A percentile compares a stretch with the other conserved stretches of the same genome.
phyloP scores from a whole-genome alignment of 2,888 invertebrate species.

The Coenonympha arcania region DNA sequence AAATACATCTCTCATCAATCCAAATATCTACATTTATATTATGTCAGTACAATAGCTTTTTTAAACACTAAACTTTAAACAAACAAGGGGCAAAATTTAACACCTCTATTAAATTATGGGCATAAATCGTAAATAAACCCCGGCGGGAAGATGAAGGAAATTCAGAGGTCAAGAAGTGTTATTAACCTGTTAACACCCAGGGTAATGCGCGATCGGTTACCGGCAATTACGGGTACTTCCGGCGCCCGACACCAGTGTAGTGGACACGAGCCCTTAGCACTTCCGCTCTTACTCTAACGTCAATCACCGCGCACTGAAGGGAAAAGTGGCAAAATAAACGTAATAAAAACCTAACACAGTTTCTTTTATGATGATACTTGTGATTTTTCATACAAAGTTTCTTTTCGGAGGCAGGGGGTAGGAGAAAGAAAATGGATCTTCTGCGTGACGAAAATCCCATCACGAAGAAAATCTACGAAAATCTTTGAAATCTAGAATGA shows the following conservation, averaged over 20 bases:
- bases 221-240: conserved; percentile 51
- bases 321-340: not conserved
- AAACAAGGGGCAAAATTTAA: not conserved
- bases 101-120: conserved; percentile 5
- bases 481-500: too few species aligned
- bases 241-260: conserved; percentile 7
- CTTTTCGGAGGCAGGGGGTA: too few species aligned
- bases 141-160: conserved; percentile 39
- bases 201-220: conserved; percentile 64
- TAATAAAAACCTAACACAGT: too few species aligned
- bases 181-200: conserved; percentile 70
- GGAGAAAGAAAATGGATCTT: too few species aligned
- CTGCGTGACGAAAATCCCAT: too few species aligned
- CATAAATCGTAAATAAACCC: conserved; percentile 21
- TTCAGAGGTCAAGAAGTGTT: conserved; percentile 63
- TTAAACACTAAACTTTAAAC: too few species aligned
- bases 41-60: too few species aligned
- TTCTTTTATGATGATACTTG: too few species aligned
- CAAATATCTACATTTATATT: too few species aligned
- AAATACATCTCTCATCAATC: too few species aligned
- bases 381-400: too few species aligned
- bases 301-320: not conserved
- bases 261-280: conserved; percentile 7
- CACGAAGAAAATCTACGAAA: too few species aligned
- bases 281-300: not conserved